These are phyloP conservation scores for Drosophila yakuba DNA, from an alignment of 1,140 invertebrate genomes.

Conservation along the genomic window DNA sequence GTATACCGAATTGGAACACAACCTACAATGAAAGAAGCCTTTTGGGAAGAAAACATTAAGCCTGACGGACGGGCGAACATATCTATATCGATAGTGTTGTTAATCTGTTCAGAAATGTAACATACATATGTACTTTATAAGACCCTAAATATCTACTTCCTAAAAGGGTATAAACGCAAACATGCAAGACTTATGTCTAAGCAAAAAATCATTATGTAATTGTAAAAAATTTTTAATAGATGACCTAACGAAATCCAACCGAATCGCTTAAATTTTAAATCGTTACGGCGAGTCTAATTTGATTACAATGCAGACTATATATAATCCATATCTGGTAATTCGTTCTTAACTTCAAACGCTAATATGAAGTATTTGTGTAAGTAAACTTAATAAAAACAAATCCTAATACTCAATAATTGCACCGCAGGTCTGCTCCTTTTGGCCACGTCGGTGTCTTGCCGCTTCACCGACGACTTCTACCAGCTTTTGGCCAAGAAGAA, in stretches of 20 bases:
- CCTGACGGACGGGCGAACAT: too few species aligned
- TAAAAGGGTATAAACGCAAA: too few species aligned
- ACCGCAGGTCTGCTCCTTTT: neutral
- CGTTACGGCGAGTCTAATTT: neutral
- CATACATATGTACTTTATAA: too few species aligned
- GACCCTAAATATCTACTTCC: too few species aligned
- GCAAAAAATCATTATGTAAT: too few species aligned
- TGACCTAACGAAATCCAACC: neutral
- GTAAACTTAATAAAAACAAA: neutral
- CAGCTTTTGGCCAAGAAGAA: neutral
- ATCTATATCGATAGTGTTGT: too few species aligned
- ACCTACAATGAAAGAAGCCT: too few species aligned
- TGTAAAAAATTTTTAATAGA: too few species aligned
- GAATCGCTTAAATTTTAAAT: neutral
- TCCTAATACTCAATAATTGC: neutral
- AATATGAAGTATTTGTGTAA: slow-evolving; percentile 1
- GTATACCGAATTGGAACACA: too few species aligned
- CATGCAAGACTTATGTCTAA: too few species aligned
- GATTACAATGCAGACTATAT: neutral
- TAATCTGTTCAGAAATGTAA: too few species aligned
- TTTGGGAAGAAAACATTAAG: too few species aligned
- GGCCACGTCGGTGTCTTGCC: neutral
- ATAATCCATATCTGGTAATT: neutral
- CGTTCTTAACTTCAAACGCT: neutral
- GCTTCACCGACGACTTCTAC: slow-evolving; percentile 1